Evolutionary conservation across 1,140 invertebrate genomes (phyloP), one percentile per base, ranked within the genome.

Genomic region (Penaeus vannamei): DNA sequence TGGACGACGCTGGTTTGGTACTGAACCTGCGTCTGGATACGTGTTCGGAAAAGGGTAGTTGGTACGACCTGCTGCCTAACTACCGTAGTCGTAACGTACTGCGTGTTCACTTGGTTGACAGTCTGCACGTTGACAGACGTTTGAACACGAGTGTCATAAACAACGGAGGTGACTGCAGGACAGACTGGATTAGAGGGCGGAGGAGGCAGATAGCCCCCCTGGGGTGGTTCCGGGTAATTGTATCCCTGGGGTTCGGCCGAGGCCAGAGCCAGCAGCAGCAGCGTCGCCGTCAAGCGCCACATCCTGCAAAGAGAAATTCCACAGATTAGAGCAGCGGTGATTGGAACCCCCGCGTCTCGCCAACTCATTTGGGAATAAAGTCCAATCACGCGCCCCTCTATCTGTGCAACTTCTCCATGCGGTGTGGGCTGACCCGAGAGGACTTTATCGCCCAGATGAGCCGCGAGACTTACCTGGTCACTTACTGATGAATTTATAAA

Each of bases 291-390:
- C 81, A 89, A 89, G 32, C 82, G 82, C 87, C 87, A 89, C 87
- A 89, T 89, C 72, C 87, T 89, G 87, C 87, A 89, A 72, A 89
- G 87, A 89, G 87, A 89, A 89, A 89, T 89, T 77, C 87, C 87
- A 89, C 87, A 89, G 87, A 66, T 89, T 89, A 89, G 87, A 89
- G 69, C 87, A 89, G 87, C 87, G 87, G 87, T 89, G 87, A 89
- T 89, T 89, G 87, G 87, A 89, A 89, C 81, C 87, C 87, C 87
- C 82, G 87, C 87, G 66, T 89, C 87, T 89, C 87, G 82, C 66
- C 87, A 89, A 89, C 87, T 89, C 87, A 89, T 89, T 89, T 89
- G 87, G 87, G 87, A 89, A 89, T 89, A 89, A 89, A 89, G 87
- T 89, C 87, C 87, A 89, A 89, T 89, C 87, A 89, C 87, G 81